These are phyloP conservation scores for Erebia palarica DNA, from an alignment of 2,888 invertebrate genomes.

Conservation along the genomic window DNA sequence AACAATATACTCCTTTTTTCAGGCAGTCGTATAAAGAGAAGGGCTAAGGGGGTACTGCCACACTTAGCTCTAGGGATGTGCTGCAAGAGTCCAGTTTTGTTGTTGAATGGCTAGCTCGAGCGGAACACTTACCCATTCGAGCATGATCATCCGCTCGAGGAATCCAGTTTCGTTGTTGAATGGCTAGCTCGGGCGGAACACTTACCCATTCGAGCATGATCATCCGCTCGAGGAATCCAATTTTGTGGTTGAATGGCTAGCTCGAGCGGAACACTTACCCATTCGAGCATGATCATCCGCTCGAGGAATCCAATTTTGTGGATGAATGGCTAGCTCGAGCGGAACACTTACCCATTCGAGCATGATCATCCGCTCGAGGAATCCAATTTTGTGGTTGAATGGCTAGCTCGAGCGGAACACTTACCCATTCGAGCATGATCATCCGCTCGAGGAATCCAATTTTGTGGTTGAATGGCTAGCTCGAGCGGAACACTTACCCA, in stretches of 20 bases:
- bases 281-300: constrained; percentile 85
- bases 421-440: constrained; percentile 86
- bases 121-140: constrained; percentile 81
- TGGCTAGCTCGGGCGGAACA: constrained; percentile 28
- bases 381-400: too few species aligned
- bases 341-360: constrained; percentile 82
- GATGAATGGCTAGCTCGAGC: too few species aligned
- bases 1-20: too few species aligned
- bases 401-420: constrained; percentile 41
- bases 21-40: too few species aligned
- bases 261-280: constrained; percentile 68
- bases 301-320: too few species aligned
- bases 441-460: constrained; percentile 88
- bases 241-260: too few species aligned
- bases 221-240: constrained; percentile 88
- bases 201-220: constrained; percentile 86
- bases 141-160: constrained; percentile 86
- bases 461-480: too few species aligned
- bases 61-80: too few species aligned
- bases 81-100: too few species aligned
- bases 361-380: constrained; percentile 87
- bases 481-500: constrained; percentile 75
- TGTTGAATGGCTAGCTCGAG: too few species aligned
- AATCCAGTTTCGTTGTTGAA: too few species aligned
- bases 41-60: too few species aligned